Evolutionary conservation across 1,140 invertebrate species (phyloP).

Genomic region (Drosophila kepulauana): DNA sequence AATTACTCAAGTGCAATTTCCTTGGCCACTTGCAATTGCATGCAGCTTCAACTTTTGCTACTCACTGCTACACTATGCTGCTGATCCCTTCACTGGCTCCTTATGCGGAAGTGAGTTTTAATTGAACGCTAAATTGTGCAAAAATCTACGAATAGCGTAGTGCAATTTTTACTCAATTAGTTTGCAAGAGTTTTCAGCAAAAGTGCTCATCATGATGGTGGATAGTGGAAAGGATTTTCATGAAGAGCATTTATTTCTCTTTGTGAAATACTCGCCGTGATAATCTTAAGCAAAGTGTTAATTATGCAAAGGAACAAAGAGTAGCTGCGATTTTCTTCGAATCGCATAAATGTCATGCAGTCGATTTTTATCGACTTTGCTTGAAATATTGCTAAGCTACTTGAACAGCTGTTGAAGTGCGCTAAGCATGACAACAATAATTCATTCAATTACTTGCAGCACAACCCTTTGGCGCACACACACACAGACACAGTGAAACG

Average conservation of each 20-base stretch:
- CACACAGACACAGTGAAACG: background rate
- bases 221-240: background rate
- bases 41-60: slow-evolving; percentile 17
- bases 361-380: background rate
- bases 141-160: slow-evolving; percentile 49
- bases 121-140: slow-evolving; percentile 74
- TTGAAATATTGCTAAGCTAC: slow-evolving; percentile 42
- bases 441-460: slow-evolving; percentile 46
- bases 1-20: slow-evolving; percentile 66
- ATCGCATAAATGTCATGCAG: background rate
- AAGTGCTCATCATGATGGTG: background rate
- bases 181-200: slow-evolving; percentile 18
- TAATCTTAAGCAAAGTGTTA: background rate
- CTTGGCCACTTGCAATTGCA: slow-evolving; percentile 57
- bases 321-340: background rate
- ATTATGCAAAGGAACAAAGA: background rate
- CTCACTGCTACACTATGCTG: background rate
- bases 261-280: background rate
- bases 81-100: background rate
- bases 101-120: slow-evolving; percentile 57
- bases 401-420: slow-evolving; percentile 61
- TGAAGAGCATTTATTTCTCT: slow-evolving; percentile 12
- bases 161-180: slow-evolving; percentile 62
- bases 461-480: slow-evolving; percentile 19
- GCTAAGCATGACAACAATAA: slow-evolving; percentile 33